Percentiles rank a stretch among this genome's conserved stretches.
Evolutionary conservation across 2,113 vertebrate genomes (phyloP).

Genomic region (Osmerus eperlanus): DNA sequence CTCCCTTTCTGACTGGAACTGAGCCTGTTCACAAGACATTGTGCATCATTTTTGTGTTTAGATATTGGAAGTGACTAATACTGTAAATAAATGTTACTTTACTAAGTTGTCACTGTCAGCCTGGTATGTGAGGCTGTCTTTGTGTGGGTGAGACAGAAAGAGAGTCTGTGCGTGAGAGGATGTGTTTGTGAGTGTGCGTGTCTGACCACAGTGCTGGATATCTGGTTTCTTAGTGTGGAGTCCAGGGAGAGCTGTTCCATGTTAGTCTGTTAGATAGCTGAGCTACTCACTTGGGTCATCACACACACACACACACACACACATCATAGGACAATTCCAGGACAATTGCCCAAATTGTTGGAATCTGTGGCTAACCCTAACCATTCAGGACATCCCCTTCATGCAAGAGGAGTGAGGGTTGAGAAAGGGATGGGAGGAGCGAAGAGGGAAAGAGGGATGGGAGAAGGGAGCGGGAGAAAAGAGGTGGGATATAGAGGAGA

Average conservation of each 20-base stretch:
- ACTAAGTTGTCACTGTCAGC: no score
- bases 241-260: conserved; percentile 44
- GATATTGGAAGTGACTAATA: no score
- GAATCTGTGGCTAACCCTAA: neutral
- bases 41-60: no score
- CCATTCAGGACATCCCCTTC: neutral
- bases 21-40: no score
- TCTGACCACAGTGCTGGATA: neutral
- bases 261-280: neutral
- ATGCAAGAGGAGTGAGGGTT: neutral
- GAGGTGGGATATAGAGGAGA: no score
- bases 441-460: conserved; percentile 5
- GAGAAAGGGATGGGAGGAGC: neutral
- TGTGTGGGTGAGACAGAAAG: neutral
- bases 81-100: no score
- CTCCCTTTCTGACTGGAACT: no score
- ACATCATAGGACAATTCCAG: neutral
- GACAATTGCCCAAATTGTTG: neutral
- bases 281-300: conserved; percentile 30
- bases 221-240: neutral
- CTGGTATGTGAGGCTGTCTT: neutral
- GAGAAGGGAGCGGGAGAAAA: conserved; percentile 10
- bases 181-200: neutral
- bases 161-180: neutral
- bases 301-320: neutral